Percentiles rank a stretch among this genome's conserved stretches.
phyloP scores from a whole-genome alignment of 2,113 vertebrate species.

The Catharus fuscescens region DNA sequence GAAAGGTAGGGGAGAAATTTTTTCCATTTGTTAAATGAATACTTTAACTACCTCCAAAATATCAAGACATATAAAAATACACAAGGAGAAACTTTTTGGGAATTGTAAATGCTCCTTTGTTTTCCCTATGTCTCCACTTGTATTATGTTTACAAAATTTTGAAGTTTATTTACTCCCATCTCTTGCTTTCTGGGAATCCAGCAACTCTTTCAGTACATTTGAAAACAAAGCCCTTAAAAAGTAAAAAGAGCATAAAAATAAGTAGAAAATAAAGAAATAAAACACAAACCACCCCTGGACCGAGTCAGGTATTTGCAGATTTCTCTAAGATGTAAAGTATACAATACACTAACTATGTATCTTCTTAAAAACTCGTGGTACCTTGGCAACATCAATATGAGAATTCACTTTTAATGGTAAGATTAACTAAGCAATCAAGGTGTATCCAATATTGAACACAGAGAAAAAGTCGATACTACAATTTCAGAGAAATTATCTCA shows the following conservation, averaged over 20 bases:
- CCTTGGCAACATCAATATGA: not conserved
- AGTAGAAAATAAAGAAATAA: not conserved
- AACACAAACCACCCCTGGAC: not conserved
- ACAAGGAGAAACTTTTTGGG: not conserved
- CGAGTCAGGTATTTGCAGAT: not conserved
- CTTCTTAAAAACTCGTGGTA: not conserved
- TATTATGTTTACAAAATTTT: not conserved
- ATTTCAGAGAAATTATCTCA: not conserved
- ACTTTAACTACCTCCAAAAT: not conserved
- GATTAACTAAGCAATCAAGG: conserved; percentile 1
- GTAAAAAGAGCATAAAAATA: not conserved
- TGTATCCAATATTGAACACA: not conserved
- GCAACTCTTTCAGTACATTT: not conserved
- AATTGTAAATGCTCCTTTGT: not conserved
- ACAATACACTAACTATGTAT: not conserved
- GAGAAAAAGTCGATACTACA: not conserved
- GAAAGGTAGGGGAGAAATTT: not conserved
- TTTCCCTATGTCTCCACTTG: not conserved
- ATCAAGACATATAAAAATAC: not conserved
- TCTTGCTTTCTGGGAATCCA: not conserved
- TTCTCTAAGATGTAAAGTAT: not conserved
- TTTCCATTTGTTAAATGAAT: not conserved
- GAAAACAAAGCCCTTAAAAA: not conserved
- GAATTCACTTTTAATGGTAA: not conserved
- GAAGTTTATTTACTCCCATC: not conserved